Conservation (phyloP, 2,113 vertebrate species). For the Petrocephalus microphthalmus region DNA sequence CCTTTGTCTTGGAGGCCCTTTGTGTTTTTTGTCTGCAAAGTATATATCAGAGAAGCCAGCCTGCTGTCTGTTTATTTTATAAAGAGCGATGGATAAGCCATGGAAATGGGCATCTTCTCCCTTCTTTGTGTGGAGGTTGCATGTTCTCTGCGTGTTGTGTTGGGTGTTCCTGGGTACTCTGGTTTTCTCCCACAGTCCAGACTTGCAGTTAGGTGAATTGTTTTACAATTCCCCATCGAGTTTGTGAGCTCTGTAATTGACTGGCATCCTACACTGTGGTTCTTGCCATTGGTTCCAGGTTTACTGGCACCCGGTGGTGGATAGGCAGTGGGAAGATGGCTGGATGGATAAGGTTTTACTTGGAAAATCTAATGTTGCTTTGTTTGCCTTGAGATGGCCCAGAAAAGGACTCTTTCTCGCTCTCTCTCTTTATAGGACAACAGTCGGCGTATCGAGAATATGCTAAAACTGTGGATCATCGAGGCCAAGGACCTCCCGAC, state of each 20-base stretch:
- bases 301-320: background rate
- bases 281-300: background rate
- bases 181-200: background rate
- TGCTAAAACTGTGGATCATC: conserved; percentile 92
- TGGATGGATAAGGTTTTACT: background rate
- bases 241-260: background rate
- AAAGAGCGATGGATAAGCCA: background rate
- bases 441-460: conserved; percentile 88
- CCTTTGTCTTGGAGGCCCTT: background rate
- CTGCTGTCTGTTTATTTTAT: background rate
- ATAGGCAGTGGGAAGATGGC: background rate
- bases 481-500: conserved; percentile 96
- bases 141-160: no score
- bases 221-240: background rate
- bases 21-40: background rate
- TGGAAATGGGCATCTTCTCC: no score
- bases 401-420: background rate
- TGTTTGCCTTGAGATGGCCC: background rate
- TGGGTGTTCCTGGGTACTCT: no score
- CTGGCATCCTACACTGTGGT: background rate
- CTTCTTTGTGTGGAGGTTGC: no score
- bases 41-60: background rate
- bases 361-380: background rate
- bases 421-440: conserved; percentile 74
- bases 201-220: background rate